Percentiles rank a stretch among this genome's conserved stretches.
Evolutionary conservation across 2,888 invertebrate genomes (phyloP).

Genomic region (Oegoconia quadripuncta): DNA sequence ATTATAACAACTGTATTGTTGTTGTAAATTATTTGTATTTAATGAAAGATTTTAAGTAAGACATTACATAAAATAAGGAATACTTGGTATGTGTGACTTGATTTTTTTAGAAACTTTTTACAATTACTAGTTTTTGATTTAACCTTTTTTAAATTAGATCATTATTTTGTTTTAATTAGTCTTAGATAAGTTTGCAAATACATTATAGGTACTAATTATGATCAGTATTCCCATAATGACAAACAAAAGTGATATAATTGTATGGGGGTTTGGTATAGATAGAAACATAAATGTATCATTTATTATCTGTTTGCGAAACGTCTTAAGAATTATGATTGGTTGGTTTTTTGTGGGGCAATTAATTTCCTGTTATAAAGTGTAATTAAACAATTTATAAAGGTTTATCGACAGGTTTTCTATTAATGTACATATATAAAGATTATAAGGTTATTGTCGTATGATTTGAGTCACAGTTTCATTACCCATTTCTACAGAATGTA

Average conservation of each 20-base stretch:
- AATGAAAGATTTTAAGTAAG: constrained; percentile 53
- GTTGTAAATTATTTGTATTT: constrained; percentile 74
- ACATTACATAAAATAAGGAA: constrained; percentile 45
- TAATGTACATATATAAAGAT: constrained; percentile 50
- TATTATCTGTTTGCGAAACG: constrained; percentile 21
- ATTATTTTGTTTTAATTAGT: constrained; percentile 40
- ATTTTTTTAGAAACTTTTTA: constrained; percentile 51
- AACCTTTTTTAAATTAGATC: constrained; percentile 34
- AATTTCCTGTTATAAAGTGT: constrained; percentile 35
- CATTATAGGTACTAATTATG: constrained; percentile 42
- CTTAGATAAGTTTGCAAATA: constrained; percentile 40
- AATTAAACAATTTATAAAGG: constrained; percentile 41
- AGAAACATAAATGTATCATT: constrained; percentile 30
- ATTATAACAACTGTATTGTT: constrained; percentile 62
- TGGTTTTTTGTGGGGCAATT: constrained; percentile 5
- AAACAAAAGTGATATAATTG: constrained; percentile 59
- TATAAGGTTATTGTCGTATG: constrained; percentile 43
- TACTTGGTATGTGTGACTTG: constrained; percentile 60
- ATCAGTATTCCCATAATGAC: constrained; percentile 57
- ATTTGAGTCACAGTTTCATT: constrained; percentile 39
- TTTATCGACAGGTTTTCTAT: constrained; percentile 41
- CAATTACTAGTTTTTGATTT: constrained; percentile 47
- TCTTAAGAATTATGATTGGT: constrained; percentile 19
- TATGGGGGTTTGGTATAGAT: constrained; percentile 61
- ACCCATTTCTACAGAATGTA: constrained; percentile 55